Percentiles rank a stretch among this genome's conserved stretches.
Evolutionary conservation across 2,888 invertebrate genomes (phyloP).

Genomic region (Scrobipalpa costella): DNA sequence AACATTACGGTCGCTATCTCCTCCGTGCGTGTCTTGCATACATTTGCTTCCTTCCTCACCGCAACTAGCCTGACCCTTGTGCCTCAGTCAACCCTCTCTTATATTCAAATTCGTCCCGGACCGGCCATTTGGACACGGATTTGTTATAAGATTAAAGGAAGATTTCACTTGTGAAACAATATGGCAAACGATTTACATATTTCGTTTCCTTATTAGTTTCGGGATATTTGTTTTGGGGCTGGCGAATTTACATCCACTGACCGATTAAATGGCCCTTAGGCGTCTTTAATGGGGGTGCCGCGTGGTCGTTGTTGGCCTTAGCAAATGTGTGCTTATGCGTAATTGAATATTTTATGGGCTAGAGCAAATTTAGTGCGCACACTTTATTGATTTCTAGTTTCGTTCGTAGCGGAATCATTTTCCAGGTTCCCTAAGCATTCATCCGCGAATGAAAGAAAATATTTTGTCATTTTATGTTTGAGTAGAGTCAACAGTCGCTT

Average conservation of each 20-base stretch:
- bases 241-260: conserved; percentile 80
- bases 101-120: conserved; percentile 76
- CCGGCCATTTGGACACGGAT: conserved; percentile 82
- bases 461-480: conserved; percentile 45
- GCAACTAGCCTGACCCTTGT: conserved; percentile 67
- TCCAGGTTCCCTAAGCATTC: conserved; percentile 40
- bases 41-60: conserved; percentile 70
- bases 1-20: conserved; percentile 78
- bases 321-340: conserved; percentile 80
- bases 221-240: conserved; percentile 81
- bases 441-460: conserved; percentile 34
- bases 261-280: conserved; percentile 82
- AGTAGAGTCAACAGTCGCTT: conserved; percentile 60
- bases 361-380: conserved; percentile 68
- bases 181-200: conserved; percentile 81
- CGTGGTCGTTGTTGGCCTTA: conserved; percentile 80
- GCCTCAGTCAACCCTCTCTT: conserved; percentile 67
- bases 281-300: conserved; percentile 81
- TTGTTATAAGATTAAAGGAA: conserved; percentile 83
- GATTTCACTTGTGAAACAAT: conserved; percentile 82
- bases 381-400: conserved; percentile 67
- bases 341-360: conserved; percentile 80
- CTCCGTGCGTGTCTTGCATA: conserved; percentile 79
- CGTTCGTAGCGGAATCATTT: conserved; percentile 41
- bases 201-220: conserved; percentile 82